Conservation (phyloP, 2,113 vertebrate species). For the Seriola aureovittata region DNA sequence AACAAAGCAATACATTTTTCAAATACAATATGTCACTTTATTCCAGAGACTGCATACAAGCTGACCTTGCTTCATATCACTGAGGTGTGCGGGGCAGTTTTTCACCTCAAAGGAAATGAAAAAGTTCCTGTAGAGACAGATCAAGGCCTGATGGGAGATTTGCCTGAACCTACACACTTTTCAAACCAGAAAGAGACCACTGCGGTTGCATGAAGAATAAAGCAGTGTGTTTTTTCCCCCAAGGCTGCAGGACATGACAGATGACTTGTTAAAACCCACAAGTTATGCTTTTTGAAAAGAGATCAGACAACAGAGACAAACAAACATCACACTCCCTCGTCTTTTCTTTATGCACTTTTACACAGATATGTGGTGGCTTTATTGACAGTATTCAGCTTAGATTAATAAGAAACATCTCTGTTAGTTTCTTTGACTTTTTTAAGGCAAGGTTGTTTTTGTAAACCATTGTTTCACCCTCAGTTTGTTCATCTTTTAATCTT, state of each 20-base stretch:
- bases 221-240: background rate
- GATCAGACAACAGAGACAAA: background rate
- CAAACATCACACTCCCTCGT: background rate
- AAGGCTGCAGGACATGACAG: slow-evolving; percentile 10
- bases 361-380: background rate
- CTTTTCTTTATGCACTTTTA: background rate
- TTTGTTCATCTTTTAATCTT: too few species aligned
- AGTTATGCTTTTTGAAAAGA: slow-evolving; percentile 12
- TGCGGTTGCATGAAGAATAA: background rate
- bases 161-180: background rate
- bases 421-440: too few species aligned
- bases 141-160: slow-evolving; percentile 3
- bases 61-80: slow-evolving; percentile 8
- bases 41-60: slow-evolving; percentile 24
- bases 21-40: slow-evolving; percentile 9
- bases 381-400: too few species aligned
- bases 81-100: background rate
- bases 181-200: background rate
- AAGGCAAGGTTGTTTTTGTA: too few species aligned
- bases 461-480: too few species aligned
- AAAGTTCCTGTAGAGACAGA: background rate
- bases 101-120: slow-evolving; percentile 15
- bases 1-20: slow-evolving; percentile 29
- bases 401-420: too few species aligned
- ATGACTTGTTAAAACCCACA: slow-evolving; percentile 25